Evolutionary conservation across 2,888 invertebrate genomes (phyloP).

Genomic region (Lordiphosa andalusiaca): DNA sequence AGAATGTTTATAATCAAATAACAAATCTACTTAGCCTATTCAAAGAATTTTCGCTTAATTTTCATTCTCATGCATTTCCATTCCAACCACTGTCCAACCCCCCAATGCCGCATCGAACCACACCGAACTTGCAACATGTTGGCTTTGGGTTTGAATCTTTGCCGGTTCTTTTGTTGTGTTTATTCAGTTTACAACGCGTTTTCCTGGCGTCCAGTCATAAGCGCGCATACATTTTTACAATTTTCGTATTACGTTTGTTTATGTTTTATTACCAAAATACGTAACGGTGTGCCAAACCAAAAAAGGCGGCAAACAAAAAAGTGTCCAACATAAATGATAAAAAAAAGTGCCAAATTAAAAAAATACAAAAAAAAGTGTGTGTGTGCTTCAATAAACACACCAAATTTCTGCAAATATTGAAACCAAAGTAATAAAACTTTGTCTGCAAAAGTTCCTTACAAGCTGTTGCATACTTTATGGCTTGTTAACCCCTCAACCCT

Average conservation of each 20-base stretch:
- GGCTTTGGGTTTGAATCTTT: background rate
- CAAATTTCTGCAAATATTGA: background rate
- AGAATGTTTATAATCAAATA: no score
- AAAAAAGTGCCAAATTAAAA: conserved; percentile 10
- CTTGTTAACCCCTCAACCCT: conserved; percentile 9
- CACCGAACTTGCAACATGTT: conserved; percentile 22
- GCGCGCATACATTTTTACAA: conserved; percentile 3
- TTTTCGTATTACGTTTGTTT: conserved; percentile 40
- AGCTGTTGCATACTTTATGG: conserved; percentile 48
- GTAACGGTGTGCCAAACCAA: conserved; percentile 21
- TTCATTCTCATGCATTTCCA: background rate
- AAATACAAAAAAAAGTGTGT: background rate
- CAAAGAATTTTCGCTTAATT: no score
- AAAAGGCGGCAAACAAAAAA: conserved; percentile 50
- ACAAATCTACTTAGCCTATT: no score
- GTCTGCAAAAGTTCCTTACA: conserved; percentile 5
- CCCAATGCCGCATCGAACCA: background rate
- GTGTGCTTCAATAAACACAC: background rate
- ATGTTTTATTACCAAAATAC: conserved; percentile 35
- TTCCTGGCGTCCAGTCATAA: conserved; percentile 2
- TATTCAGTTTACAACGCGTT: conserved; percentile 39
- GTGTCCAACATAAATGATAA: conserved; percentile 11
- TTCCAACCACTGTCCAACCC: conserved; percentile 8
- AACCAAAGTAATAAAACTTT: conserved; percentile 18
- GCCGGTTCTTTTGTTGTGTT: conserved; percentile 9